phyloP scores from a whole-genome alignment of 2,113 vertebrate species.

The Dasypus novemcinctus region DNA sequence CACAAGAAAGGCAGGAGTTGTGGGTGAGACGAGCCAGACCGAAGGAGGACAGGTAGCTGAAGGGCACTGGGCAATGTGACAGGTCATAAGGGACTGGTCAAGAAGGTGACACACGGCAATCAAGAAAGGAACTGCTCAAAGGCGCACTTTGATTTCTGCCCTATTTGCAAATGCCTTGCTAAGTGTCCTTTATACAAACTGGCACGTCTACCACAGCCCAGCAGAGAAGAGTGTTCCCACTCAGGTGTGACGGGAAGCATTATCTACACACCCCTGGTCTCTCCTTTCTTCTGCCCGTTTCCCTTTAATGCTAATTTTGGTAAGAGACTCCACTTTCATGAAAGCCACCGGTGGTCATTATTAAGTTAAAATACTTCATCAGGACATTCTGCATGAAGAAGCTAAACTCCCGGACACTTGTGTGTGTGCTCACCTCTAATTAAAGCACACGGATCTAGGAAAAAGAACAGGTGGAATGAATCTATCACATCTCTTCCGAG shows the following conservation, averaged over 20 bases:
- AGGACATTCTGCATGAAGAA: slow-evolving; percentile 8
- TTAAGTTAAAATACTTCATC: slow-evolving; percentile 21
- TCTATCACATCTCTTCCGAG: neutral
- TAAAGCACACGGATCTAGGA: neutral
- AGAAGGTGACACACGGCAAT: neutral
- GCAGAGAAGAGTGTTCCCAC: neutral
- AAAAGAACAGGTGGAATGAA: neutral
- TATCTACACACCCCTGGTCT: neutral
- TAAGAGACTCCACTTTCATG: neutral
- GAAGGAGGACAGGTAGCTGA: neutral
- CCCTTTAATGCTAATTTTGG: neutral
- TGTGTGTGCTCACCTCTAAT: neutral
- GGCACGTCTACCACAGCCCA: neutral
- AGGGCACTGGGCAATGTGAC: neutral
- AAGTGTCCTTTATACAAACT: neutral
- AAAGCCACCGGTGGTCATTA: neutral
- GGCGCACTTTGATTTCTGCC: neutral
- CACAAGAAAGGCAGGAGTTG: neutral
- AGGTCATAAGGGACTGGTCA: neutral
- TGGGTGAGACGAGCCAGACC: no score
- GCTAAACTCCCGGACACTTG: neutral
- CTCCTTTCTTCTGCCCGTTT: neutral
- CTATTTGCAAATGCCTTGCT: neutral
- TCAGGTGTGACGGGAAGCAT: neutral
- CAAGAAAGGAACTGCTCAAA: neutral